Evolutionary conservation across 2,797 vertebrate genomes (phyloP).

Genomic region (Glossophaga mutica): DNA sequence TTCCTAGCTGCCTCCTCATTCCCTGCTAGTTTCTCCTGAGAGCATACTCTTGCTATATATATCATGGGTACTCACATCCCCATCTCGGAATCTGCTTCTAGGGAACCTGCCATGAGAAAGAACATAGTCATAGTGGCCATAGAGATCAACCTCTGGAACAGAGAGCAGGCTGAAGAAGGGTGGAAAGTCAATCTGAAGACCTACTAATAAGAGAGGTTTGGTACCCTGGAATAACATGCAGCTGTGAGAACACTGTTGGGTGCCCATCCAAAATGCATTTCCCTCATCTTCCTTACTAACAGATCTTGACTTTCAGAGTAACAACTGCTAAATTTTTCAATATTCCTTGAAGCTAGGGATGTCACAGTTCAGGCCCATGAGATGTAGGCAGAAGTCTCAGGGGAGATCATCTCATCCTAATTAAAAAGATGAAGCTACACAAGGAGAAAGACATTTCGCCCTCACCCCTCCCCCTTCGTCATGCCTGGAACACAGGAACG

Average conservation of each 20-base stretch:
- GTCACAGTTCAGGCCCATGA: not conserved
- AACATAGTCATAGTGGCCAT: not conserved
- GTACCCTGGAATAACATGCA: not conserved
- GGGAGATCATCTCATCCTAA: not conserved
- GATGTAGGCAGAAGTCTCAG: not conserved
- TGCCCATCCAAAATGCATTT: not conserved
- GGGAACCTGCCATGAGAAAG: not conserved
- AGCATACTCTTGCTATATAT: not conserved
- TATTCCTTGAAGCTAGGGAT: not conserved
- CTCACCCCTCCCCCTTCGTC: not conserved
- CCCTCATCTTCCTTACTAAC: not conserved
- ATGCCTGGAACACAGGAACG: not conserved
- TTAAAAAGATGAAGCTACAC: not conserved
- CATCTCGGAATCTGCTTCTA: not conserved
- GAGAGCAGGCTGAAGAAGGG: not conserved
- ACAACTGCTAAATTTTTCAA: not conserved
- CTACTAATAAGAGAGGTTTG: not conserved
- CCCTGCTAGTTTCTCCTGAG: not conserved
- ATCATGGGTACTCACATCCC: not conserved
- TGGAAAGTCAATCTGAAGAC: not conserved
- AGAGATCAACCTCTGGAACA: not conserved
- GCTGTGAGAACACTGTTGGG: not conserved
- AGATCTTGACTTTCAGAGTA: not conserved
- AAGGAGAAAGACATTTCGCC: not conserved
- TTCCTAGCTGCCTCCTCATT: not conserved